Conservation (phyloP, 2,113 vertebrate genomes). For the Triplophysa tibetana region DNA sequence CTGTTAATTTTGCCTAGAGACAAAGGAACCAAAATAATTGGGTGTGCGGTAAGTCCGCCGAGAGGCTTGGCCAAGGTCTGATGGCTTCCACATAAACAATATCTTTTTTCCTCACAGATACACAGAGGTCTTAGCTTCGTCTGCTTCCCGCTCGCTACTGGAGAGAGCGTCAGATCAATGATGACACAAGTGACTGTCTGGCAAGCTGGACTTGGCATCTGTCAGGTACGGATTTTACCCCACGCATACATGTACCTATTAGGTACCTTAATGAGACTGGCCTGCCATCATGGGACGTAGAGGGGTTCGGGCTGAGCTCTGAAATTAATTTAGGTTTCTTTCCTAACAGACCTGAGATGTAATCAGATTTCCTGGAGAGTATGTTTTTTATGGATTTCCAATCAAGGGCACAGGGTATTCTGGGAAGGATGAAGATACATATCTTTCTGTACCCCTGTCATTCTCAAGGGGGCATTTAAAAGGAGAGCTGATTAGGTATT, state of each 20-base stretch:
- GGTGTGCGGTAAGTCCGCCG: conserved; percentile 8
- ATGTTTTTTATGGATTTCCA: conserved; percentile 52
- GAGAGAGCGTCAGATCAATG: conserved; percentile 32
- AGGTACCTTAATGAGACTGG: conserved; percentile 42
- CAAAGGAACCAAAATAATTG: conserved; percentile 38
- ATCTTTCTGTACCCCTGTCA: background rate
- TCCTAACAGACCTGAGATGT: conserved; percentile 36
- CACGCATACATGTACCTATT: background rate
- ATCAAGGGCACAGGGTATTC: conserved; percentile 28
- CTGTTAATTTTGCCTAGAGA: conserved; percentile 34
- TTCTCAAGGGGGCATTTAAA: conserved; percentile 8
- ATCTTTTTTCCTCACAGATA: background rate
- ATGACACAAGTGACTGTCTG: conserved; percentile 32
- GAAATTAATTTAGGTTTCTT: conserved; percentile 47
- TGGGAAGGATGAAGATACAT: conserved; percentile 44
- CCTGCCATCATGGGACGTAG: conserved; percentile 26
- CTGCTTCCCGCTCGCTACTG: background rate
- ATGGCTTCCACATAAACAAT: background rate
- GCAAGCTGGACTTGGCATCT: conserved; percentile 17
- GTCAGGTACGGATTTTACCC: conserved; percentile 24
- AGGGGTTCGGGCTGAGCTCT: conserved; percentile 11
- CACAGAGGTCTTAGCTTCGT: background rate
- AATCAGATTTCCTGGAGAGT: conserved; percentile 43
- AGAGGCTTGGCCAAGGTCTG: conserved; percentile 27
- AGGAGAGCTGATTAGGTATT: background rate